Base-by-base conservation (phyloP, 2,113 vertebrate genomes). In the Nipponia nippon region DNA sequence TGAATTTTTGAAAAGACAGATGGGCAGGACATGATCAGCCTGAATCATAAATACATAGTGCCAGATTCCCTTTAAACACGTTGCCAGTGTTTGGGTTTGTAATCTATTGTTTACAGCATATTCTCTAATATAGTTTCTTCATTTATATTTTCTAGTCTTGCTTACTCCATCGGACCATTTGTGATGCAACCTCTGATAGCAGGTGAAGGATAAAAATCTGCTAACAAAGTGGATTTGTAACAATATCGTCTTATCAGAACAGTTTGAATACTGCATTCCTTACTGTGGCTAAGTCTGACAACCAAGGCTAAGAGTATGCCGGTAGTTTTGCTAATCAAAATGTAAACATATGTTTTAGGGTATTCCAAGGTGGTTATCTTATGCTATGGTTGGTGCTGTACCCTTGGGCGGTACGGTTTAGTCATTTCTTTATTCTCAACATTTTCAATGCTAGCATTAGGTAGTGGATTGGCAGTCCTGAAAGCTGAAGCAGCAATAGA, bases 1-100 rank as follows among this genome's bases (percentile, higher is more conserved):
- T 75, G 87, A 81, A 90, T 73, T 95, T 81, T 95, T 80, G 40
- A 93, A 90, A 97, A 95, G 83, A 76, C 82, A 83, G 87, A 46
- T 53, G 46, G 46, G 16, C 46, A 65, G 87, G 50, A 89, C 63
- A n/a, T 70, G 46, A 93, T 93, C 25, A 73, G 22, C 79, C 90
- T 91, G 80, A 96, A 79, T 80, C 52, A 77, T 89, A 96, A 89
- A 96, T 91, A 56, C 6, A 7, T 81, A 71, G 36, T 66, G 63
- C 58, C 52, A 87, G 56, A 63, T 96, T 97, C 76, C 65, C 83
- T 96, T 96, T 38, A 86, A 94, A 93, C 25, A 58, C 5, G 9
- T 70, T 96, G 44, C 19, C n/a, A 23, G 15, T 77, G 50, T 83
- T 81, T 87, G 34, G 34, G 62, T 89, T 96, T 8, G 17, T 89